Conservation (phyloP, 2,113 vertebrate species). For the Myodes glareolus region DNA sequence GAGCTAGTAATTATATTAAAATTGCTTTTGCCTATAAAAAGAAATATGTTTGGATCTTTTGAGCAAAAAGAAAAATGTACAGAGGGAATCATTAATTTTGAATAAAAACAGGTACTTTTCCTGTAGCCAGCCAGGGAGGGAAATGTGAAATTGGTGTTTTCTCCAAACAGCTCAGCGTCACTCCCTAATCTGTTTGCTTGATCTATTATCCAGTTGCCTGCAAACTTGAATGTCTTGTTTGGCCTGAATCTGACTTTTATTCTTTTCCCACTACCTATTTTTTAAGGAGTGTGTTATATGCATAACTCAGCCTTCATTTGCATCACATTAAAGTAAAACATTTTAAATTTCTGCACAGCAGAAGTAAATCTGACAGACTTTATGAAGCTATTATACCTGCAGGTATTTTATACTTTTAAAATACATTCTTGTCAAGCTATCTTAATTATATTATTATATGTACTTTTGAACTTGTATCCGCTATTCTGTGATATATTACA, state of each 20-base stretch:
- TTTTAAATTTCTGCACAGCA: conserved; percentile 90
- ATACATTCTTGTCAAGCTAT: conserved; percentile 90
- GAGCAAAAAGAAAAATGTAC: conserved; percentile 71
- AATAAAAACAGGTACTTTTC: conserved; percentile 74
- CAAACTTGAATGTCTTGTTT: conserved; percentile 82
- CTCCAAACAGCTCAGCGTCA: conserved; percentile 49
- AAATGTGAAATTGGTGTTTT: conserved; percentile 62
- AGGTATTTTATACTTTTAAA: conserved; percentile 90
- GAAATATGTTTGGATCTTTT: conserved; percentile 69
- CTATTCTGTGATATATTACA: conserved; percentile 84
- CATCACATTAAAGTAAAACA: conserved; percentile 91
- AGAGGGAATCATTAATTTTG: conserved; percentile 69
- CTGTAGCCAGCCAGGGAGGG: conserved; percentile 21
- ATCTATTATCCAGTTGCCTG: conserved; percentile 69
- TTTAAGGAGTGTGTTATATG: conserved; percentile 78
- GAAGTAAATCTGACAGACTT: conserved; percentile 92
- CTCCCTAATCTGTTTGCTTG: conserved; percentile 62
- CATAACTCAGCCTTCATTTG: conserved; percentile 88
- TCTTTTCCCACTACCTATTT: conserved; percentile 77
- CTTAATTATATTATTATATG: conserved; percentile 91
- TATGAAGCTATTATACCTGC: conserved; percentile 92
- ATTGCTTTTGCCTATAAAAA: conserved; percentile 78
- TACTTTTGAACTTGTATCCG: conserved; percentile 89
- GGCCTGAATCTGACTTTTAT: conserved; percentile 83
- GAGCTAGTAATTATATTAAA: conserved; percentile 78